Evolutionary conservation across 2,797 vertebrate species (phyloP), one percentile per base, ranked within the genome.

Genomic region (Myripristis murdjan): DNA sequence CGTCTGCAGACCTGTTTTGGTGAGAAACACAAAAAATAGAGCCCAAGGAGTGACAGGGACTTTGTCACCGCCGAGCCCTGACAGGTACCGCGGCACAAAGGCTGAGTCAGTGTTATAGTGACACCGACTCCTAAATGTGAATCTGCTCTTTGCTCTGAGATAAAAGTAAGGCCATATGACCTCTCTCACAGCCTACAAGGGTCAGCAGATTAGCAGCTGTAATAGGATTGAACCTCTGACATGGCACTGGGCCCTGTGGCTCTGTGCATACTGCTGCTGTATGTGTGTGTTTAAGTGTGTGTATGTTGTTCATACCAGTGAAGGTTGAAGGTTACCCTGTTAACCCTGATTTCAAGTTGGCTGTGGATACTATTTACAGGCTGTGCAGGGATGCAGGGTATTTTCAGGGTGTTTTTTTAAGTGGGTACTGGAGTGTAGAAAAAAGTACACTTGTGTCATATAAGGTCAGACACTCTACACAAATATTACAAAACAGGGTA

Each of bases 321-420:
- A 26, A 6, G n/a, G 33, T 20, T 12, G 9, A 26, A 12, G n/a
- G 33, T 20, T 31, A 33, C 59, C 43, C 11, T n/a, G 33, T 48
- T 44, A 65, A 46, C 39, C 37, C 63, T 31, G 20, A 22, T 55
- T 9, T 66, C 23, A 56, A 56, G 41, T 9, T 35, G 31, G 52
- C 39, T 2, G 6, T 6, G 37, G 3, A 33, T 18, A 41, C n/a
- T 56, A 66, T 66, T 55, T 66, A 24, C 20, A 24, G 52, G 18
- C 10, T 49, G 44, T 16, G 28, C 6, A 26, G 14, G 49, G 49
- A 22, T 23, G 23, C 49, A 16, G n/a, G n/a, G n/a, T n/a, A n/a
- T n/a, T 20, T 28, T 22, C 6, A 35, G 28, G 15, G 44, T 23
- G 16, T 7, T 51, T 14, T 52, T 16, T 52, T 49, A 49, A 28